Evolutionary conservation across 2,888 invertebrate genomes (phyloP).

Genomic region (Ophion ventricosus): DNA sequence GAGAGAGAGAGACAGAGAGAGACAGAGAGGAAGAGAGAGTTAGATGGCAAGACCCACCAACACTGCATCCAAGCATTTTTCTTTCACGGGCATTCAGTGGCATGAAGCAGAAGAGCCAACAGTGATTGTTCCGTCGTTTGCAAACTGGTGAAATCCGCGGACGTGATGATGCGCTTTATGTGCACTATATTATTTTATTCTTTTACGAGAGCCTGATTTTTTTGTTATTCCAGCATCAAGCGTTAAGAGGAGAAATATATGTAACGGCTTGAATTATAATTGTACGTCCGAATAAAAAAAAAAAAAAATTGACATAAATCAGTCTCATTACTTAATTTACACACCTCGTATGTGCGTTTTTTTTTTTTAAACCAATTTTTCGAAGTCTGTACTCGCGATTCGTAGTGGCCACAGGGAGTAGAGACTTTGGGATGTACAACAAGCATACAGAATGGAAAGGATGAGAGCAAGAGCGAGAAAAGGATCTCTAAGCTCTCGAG

Average conservation of each 20-base stretch:
- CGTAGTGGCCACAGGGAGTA: background rate
- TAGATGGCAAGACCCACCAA: too few species aligned
- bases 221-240: constrained; percentile 16
- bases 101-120: constrained; percentile 30
- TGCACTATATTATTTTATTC: background rate
- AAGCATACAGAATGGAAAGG: background rate
- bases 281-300: too few species aligned
- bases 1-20: constrained; percentile 6
- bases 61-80: too few species aligned
- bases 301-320: too few species aligned
- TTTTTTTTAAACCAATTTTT: too few species aligned
- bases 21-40: too few species aligned
- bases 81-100: constrained; percentile 60
- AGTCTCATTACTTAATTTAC: too few species aligned
- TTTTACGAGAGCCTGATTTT: background rate
- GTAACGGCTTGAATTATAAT: too few species aligned
- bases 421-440: background rate
- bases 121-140: constrained; percentile 61
- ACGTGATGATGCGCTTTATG: constrained; percentile 53
- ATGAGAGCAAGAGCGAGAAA: constrained; percentile 18
- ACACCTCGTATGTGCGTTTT: too few species aligned
- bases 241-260: too few species aligned
- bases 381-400: background rate
- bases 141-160: constrained; percentile 57
- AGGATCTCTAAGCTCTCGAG: constrained; percentile 59